Base-by-base conservation (phyloP, 2,888 invertebrate genomes). In the Sinelater perroti region DNA sequence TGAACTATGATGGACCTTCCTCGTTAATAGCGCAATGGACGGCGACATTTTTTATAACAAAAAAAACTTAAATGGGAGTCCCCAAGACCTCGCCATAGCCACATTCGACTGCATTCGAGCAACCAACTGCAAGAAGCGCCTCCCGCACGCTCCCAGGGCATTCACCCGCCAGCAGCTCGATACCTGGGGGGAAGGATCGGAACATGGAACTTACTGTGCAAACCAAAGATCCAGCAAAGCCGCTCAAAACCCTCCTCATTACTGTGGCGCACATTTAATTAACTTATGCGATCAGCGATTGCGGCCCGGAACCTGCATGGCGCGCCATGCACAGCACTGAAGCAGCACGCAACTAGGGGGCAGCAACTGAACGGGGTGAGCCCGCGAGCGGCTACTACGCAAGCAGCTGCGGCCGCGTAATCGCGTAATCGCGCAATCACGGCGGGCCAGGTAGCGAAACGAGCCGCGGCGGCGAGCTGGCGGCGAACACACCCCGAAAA, bases 221-320 rank as follows among this genome's bases (percentile, higher is more conserved):
- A 40, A 68, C 66, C 28, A 71, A 80, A 65, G 82, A 79, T 64
- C 83, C 83, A 3, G 83, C 78, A 71, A 83, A 83, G 3, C 82
- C 82, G 36, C 82, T 82, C 46, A 83, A 81, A 18, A 83, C 82
- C 47, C 82, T 77, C 75, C 82, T 81, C 83, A 83, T 83, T 53
- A 61, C 56, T 46, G 63, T 54, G 24, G 61, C 59, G 40, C 64
- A 64, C 64, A 64, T 64, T 58, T 61, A 59, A 52, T 50, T 8
- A 42, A 28, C 36, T n/a, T 28, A 56, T 28, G 47, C 17, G 40
- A 24, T 40, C 14, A 30, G 45, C 20, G 44, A 18, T 51, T 11
- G n/a, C 6, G 17, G 10, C 26, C 17, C 17, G 13, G 6, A 18
- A 36, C 5, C 14, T 11, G 21, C 46, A 46, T 28, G 20, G 11